phyloP scores from a whole-genome alignment of 2,797 vertebrate genomes.

The Lates japonicus region DNA sequence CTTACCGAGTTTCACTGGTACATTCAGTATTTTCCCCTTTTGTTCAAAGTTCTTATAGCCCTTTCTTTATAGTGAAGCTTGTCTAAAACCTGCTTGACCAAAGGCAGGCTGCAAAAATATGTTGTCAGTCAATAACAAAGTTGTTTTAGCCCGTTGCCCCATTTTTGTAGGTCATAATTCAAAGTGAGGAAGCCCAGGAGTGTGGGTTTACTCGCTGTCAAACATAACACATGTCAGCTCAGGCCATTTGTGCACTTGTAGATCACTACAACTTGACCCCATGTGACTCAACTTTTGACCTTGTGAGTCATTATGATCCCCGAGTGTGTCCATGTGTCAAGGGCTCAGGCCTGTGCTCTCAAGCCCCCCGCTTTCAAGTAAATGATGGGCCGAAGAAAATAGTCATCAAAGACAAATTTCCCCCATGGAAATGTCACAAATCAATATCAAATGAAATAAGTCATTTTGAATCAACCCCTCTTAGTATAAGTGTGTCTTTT shows the following conservation, averaged over 20 bases:
- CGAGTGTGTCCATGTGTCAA: constrained; percentile 68
- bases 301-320: constrained; percentile 76
- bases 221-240: constrained; percentile 37
- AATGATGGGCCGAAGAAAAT: constrained; percentile 58
- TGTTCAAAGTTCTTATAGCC: constrained; percentile 33
- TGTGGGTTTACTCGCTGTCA: constrained; percentile 55
- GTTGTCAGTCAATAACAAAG: constrained; percentile 24
- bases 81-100: constrained; percentile 17
- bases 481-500: constrained; percentile 38
- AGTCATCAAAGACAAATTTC: constrained; percentile 52
- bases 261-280: constrained; percentile 63
- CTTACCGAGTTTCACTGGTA: constrained; percentile 56
- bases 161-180: constrained; percentile 34
- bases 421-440: constrained; percentile 40
- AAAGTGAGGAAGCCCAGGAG: constrained; percentile 23
- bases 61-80: constrained; percentile 23
- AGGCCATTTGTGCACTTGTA: constrained; percentile 51
- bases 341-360: constrained; percentile 47
- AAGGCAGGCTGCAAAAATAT: constrained; percentile 7
- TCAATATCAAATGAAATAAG: constrained; percentile 60
- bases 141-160: constrained; percentile 17
- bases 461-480: constrained; percentile 51
- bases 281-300: constrained; percentile 74
- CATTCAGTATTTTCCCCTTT: constrained; percentile 47
- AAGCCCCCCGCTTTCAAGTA: constrained; percentile 42